A percentile compares a stretch with the other conserved stretches of the same genome.
phyloP scores from a whole-genome alignment of 2,888 invertebrate species.

The Eupithecia tripunctaria region DNA sequence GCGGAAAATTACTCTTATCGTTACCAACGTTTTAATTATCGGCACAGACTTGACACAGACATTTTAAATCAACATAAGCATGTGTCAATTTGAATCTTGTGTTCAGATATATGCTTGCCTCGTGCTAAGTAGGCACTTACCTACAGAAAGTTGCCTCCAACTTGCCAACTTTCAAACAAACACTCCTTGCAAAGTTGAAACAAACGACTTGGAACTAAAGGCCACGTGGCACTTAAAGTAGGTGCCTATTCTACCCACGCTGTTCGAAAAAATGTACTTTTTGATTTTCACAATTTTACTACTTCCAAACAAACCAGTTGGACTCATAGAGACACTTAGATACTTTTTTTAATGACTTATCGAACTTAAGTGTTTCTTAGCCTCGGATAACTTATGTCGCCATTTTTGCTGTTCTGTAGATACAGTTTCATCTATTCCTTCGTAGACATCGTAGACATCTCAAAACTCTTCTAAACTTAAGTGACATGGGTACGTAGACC shows the following conservation, averaged over 20 bases:
- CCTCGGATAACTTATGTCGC: neutral
- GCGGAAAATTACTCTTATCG: conserved; percentile 76
- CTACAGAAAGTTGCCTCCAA: neutral
- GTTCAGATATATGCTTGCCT: neutral
- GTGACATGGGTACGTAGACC: no score
- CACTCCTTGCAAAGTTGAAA: conserved; percentile 64
- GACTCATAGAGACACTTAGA: neutral
- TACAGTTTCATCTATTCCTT: neutral
- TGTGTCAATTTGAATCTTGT: neutral
- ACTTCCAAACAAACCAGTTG: no score
- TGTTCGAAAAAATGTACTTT: conserved; percentile 54
- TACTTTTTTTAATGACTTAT: neutral
- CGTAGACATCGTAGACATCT: neutral
- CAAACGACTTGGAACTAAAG: conserved; percentile 71
- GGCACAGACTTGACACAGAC: neutral
- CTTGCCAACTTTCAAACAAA: conserved; percentile 21
- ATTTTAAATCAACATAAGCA: neutral
- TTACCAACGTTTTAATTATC: conserved; percentile 46
- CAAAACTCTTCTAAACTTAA: neutral
- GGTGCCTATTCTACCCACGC: conserved; percentile 54
- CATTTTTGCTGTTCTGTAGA: neutral
- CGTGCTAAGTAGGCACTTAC: neutral
- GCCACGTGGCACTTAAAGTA: conserved; percentile 70
- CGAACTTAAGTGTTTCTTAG: neutral
- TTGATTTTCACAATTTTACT: conserved; percentile 48